Evolutionary conservation across 2,797 vertebrate genomes (phyloP).

Genomic region (Enteromius mattozi): DNA sequence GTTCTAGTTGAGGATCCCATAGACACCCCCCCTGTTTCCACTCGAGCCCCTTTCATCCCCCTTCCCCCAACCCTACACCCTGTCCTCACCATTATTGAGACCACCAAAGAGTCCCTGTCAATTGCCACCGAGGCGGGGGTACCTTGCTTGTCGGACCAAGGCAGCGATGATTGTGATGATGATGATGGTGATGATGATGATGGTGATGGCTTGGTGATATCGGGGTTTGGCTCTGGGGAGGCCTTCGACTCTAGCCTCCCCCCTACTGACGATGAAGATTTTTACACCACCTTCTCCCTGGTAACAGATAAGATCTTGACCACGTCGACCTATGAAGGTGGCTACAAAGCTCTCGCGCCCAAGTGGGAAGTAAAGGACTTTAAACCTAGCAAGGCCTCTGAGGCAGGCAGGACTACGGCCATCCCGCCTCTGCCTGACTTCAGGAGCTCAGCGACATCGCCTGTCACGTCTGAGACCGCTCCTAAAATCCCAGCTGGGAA

Average conservation of each 20-base stretch:
- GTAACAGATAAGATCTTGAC: slow-evolving; percentile 97
- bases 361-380: slow-evolving; percentile 93
- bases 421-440: slow-evolving; percentile 88
- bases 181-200: slow-evolving; percentile 84
- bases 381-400: slow-evolving; percentile 90
- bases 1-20: slow-evolving; percentile 98
- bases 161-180: slow-evolving; percentile 97
- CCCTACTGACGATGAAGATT: slow-evolving; percentile 96
- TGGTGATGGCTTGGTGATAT: slow-evolving; percentile 92
- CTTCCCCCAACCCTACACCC: slow-evolving; percentile 88
- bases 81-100: slow-evolving; percentile 91
- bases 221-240: slow-evolving; percentile 96
- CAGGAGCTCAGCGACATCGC: slow-evolving; percentile 88
- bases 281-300: slow-evolving; percentile 96
- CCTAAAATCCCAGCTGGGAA: slow-evolving; percentile 96
- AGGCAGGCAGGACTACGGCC: slow-evolving; percentile 88
- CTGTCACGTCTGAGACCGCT: slow-evolving; percentile 89
- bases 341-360: slow-evolving; percentile 91
- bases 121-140: slow-evolving; percentile 90
- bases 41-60: slow-evolving; percentile 96
- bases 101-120: slow-evolving; percentile 93
- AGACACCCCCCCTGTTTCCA: slow-evolving; percentile 97
- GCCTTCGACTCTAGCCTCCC: slow-evolving; percentile 93
- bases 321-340: slow-evolving; percentile 92
- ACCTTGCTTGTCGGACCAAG: slow-evolving; percentile 93